phyloP scores from a whole-genome alignment of 1,140 invertebrate species.

The Papilio glaucus region DNA sequence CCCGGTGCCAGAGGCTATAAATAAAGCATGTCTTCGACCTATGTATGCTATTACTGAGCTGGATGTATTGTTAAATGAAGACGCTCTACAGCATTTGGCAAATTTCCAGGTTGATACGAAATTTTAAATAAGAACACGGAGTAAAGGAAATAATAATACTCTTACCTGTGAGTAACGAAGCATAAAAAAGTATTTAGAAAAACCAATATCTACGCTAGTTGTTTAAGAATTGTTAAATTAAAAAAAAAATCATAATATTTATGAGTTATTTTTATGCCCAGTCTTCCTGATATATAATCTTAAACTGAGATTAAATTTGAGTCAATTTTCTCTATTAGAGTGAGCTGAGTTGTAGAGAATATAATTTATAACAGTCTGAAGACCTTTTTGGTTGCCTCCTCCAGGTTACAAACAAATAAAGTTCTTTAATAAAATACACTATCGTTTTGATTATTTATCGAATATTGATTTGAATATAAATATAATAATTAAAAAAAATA shows the following conservation, averaged over 20 bases:
- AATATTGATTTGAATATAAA: too few relatives aligned
- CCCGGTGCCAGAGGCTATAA: constrained; percentile 47
- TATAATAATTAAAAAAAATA: too few relatives aligned
- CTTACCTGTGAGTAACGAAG: background rate
- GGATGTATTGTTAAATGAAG: constrained; percentile 39
- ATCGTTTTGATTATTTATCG: too few relatives aligned
- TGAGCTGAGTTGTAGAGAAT: too few relatives aligned
- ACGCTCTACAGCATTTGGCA: constrained; percentile 46
- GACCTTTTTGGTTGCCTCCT: too few relatives aligned
- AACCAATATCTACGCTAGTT: background rate
- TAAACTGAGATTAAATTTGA: too few relatives aligned
- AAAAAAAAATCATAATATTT: background rate
- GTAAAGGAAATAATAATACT: background rate
- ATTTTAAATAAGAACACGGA: background rate
- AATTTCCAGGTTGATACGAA: constrained; percentile 40
- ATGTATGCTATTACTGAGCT: constrained; percentile 45
- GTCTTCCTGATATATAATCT: too few relatives aligned
- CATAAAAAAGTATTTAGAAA: background rate
- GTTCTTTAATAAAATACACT: too few relatives aligned
- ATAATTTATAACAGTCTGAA: too few relatives aligned
- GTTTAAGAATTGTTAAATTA: background rate
- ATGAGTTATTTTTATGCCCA: too few relatives aligned
- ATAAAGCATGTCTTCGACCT: constrained; percentile 47
- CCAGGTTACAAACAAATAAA: too few relatives aligned
- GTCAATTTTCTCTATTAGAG: too few relatives aligned